These are phyloP conservation scores for Calidris pugnax DNA, from an alignment of 2,113 vertebrate species.

Conservation along the genomic window DNA sequence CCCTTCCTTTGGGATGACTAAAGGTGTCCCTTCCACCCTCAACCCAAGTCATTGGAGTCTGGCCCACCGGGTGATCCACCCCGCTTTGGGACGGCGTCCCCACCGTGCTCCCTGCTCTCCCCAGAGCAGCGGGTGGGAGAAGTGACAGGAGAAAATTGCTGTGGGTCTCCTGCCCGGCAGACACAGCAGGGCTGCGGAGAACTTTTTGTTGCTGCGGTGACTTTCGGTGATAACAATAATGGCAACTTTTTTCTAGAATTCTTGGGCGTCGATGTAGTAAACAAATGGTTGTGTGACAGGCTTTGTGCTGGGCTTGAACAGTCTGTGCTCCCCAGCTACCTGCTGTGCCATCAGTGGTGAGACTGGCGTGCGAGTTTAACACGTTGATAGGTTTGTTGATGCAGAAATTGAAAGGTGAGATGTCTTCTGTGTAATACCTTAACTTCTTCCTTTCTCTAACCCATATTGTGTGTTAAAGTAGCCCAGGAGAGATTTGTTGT, in stretches of 20 bases:
- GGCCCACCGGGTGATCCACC: background rate
- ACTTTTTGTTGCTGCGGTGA: background rate
- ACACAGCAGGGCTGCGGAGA: background rate
- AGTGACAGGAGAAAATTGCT: background rate
- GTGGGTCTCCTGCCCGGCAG: background rate
- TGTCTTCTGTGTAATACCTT: background rate
- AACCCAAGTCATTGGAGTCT: background rate
- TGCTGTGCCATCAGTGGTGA: background rate
- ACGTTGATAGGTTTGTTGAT: background rate
- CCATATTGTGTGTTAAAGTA: rapidly evolving
- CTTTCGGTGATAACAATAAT: background rate
- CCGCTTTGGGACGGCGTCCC: background rate
- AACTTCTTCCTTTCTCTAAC: background rate
- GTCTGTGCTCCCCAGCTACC: background rate
- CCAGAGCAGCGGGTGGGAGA: background rate
- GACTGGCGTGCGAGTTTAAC: background rate
- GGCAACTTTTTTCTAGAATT: conserved; percentile 28
- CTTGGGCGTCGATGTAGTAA: background rate
- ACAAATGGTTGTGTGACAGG: background rate
- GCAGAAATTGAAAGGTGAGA: background rate
- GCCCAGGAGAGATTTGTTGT: background rate
- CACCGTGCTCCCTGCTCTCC: rapidly evolving
- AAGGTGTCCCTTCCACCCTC: background rate
- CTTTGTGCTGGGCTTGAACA: background rate
- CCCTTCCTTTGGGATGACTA: background rate